phyloP scores from a whole-genome alignment of 2,888 invertebrate genomes.

The Perithous albicinctus region DNA sequence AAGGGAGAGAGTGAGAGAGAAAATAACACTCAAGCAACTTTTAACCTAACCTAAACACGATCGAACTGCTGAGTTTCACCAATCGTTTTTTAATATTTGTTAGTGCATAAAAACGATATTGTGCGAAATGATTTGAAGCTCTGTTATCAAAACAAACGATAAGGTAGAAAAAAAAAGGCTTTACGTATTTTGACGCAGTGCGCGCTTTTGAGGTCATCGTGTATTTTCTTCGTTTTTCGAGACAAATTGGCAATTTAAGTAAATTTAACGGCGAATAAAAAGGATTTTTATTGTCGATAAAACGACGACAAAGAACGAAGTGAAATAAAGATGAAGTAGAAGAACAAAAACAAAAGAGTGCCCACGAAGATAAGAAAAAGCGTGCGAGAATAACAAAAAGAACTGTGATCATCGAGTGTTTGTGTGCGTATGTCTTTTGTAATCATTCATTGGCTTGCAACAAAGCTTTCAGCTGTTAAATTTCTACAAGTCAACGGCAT shows the following conservation, averaged over 20 bases:
- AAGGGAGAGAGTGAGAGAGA: conserved; percentile 28
- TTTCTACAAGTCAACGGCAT: too few species aligned
- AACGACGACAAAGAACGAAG: not conserved
- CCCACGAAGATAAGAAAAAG: not conserved
- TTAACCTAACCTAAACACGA: conserved; percentile 56
- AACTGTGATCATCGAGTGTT: not conserved
- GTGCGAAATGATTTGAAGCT: not conserved
- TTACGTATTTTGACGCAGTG: conserved; percentile 18
- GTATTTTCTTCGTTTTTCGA: not conserved
- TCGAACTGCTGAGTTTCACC: conserved; percentile 37
- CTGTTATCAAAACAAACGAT: not conserved
- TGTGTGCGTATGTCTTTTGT: too few species aligned
- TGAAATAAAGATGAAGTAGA: not conserved
- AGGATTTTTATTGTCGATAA: not conserved
- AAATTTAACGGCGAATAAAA: not conserved
- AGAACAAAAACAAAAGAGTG: not conserved
- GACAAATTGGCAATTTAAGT: not conserved
- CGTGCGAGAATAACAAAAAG: not conserved
- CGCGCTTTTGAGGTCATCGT: conserved; percentile 14
- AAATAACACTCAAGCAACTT: conserved; percentile 34
- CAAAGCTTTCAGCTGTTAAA: too few species aligned
- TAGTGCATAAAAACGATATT: not conserved
- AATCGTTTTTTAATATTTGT: conserved; percentile 19
- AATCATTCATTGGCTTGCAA: too few species aligned
- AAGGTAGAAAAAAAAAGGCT: not conserved